Evolutionary conservation across 2,888 invertebrate species (phyloP), one percentile per base, ranked within the genome.

Genomic region (Alcis repandata): DNA sequence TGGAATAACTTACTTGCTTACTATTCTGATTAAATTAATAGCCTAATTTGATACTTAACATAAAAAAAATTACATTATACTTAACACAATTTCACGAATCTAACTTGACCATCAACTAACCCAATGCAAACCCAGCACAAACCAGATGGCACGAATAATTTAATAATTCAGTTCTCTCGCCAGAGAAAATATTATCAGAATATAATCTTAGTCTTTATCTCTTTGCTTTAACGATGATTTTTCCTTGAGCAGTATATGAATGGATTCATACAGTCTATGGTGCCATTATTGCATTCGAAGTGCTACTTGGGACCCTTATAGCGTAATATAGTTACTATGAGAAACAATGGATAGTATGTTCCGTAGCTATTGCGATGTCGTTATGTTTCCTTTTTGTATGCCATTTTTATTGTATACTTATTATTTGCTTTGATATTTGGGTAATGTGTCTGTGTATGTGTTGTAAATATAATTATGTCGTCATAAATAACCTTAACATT

Each of bases 121-220:
- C 59, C 56, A 20, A 13, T 27, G 52, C 69, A 79, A 87, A 87
- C 82, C 75, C 57, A 69, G 75, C 84, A 75, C 67, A 68, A 71
- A 74, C 79, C 77, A 78, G 76, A 83, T 83, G 80, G 77, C 79
- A 77, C 79, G 81, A 84, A 84, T 88, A 85, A 86, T 87, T 87
- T 87, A 87, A 87, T 89, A 87, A 86, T 86, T 87, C 84, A 82
- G 76, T 75, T 75, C 67, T 70, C 71, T 67, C 71, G 77, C 60
- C 71, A 63, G 67, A 63, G 69, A 71, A 79, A 83, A 84, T 79
- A 77, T 76, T 75, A 80, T 78, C 70, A 70, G 69, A 68, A 74
- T 75, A 76, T 71, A 33, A 84, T 77, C 72, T 72, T 77, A 76
- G 71, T 64, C 79, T 77, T 73, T 88, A 83, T 79, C 60, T 15